phyloP scores from a whole-genome alignment of 2,797 vertebrate genomes.

The Acipenser transmontanus region DNA sequence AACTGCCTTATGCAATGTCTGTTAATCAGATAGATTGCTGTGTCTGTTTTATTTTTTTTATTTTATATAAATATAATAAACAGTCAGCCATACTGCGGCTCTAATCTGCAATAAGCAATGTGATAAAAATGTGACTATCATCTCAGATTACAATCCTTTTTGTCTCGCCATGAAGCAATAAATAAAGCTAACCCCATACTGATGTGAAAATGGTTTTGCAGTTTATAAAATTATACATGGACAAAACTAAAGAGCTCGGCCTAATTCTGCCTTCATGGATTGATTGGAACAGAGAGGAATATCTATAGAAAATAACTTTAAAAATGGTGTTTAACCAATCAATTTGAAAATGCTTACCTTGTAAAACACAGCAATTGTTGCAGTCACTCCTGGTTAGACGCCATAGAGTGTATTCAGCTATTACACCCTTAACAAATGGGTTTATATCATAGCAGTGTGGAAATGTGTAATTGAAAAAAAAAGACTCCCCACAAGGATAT shows the following conservation, averaged over 20 bases:
- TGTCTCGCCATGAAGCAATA: conserved; percentile 48
- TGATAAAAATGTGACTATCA: conserved; percentile 31
- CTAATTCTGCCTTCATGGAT: conserved; percentile 59
- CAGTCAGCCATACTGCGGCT: background rate
- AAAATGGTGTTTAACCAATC: conserved; percentile 80
- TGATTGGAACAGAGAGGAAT: conserved; percentile 44
- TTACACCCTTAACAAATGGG: conserved; percentile 69
- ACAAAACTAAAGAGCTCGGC: conserved; percentile 44
- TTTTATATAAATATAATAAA: background rate
- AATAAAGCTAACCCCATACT: conserved; percentile 41
- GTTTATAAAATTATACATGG: conserved; percentile 60
- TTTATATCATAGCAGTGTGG: conserved; percentile 60
- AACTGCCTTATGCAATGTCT: too few species aligned
- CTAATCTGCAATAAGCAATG: background rate
- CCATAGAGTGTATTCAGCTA: conserved; percentile 64
- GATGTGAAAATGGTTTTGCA: conserved; percentile 51
- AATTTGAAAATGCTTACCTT: conserved; percentile 78
- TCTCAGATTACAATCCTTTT: conserved; percentile 52
- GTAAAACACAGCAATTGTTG: conserved; percentile 61
- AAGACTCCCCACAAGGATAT: conserved; percentile 37
- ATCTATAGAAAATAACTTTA: conserved; percentile 58
- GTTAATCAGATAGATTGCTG: too few species aligned
- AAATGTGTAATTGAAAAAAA: conserved; percentile 75
- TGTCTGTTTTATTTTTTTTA: too few species aligned
- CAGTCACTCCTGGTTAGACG: conserved; percentile 46